These are phyloP conservation scores for Colletes gigas DNA, from an alignment of 1,140 invertebrate species.

Conservation along the genomic window DNA sequence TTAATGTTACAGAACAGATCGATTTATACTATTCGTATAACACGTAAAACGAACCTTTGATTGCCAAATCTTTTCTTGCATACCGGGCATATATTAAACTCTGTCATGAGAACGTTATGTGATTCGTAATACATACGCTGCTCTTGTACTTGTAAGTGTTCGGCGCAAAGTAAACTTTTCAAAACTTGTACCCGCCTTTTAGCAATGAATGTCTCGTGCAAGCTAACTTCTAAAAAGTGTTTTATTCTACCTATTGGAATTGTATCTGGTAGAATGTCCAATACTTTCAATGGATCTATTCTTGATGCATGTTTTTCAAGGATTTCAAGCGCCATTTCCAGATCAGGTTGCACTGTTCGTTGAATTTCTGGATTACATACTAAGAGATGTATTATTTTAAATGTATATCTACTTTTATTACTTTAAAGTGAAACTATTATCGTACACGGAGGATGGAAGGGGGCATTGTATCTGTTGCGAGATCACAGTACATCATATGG, in stretches of 20 bases:
- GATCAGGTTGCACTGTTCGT: slow-evolving; percentile 84
- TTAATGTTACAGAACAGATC: not conserved
- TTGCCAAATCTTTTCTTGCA: slow-evolving; percentile 96
- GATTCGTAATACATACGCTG: slow-evolving; percentile 90
- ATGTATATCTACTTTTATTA: not conserved
- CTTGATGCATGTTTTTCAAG: slow-evolving; percentile 91
- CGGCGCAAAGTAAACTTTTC: slow-evolving; percentile 91
- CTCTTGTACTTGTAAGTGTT: slow-evolving; percentile 90
- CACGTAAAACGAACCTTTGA: slow-evolving; percentile 85
- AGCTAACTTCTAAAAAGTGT: slow-evolving; percentile 88
- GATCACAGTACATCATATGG: no score
- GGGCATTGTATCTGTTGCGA: no score
- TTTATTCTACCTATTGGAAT: slow-evolving; percentile 88
- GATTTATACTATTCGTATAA: slow-evolving; percentile 31
- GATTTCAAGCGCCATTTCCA: slow-evolving; percentile 89
- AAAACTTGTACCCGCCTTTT: slow-evolving; percentile 88
- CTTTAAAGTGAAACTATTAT: not conserved
- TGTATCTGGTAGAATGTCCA: slow-evolving; percentile 88
- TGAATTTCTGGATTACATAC: slow-evolving; percentile 81
- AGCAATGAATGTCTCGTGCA: slow-evolving; percentile 88
- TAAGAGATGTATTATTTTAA: slow-evolving; percentile 50
- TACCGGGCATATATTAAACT: slow-evolving; percentile 93
- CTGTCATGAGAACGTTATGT: slow-evolving; percentile 90
- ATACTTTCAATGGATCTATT: slow-evolving; percentile 89
- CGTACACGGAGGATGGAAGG: not conserved